Conservation (phyloP, 2,888 invertebrate species). For the Scaptomyza parva region DNA sequence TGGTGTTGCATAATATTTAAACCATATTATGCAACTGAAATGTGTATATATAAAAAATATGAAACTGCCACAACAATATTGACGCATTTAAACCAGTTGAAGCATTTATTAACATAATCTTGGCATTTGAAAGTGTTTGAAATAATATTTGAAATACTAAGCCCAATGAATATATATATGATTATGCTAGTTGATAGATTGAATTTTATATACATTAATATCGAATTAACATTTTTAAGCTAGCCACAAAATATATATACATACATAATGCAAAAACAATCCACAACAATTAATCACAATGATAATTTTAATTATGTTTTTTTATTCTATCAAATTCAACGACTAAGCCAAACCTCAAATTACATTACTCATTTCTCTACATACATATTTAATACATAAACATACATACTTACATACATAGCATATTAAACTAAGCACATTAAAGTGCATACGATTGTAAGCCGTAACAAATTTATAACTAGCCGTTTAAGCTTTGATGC, state of each 20-base stretch:
- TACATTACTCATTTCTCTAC: conserved; percentile 29
- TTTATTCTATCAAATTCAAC: too few species aligned
- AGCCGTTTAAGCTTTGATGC: conserved; percentile 80
- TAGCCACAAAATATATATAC: conserved; percentile 38
- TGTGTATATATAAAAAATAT: conserved; percentile 65
- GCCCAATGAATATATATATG: conserved; percentile 33
- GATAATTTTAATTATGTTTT: conserved; percentile 44
- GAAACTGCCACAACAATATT: conserved; percentile 60
- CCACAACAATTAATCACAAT: conserved; percentile 34
- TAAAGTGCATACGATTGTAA: conserved; percentile 30
- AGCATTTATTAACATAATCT: conserved; percentile 68
- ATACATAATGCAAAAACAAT: conserved; percentile 12
- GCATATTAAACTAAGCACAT: conserved; percentile 21
- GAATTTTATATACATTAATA: conserved; percentile 19
- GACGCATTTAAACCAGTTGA: conserved; percentile 73
- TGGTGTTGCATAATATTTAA: conserved; percentile 50
- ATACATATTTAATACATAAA: conserved; percentile 7
- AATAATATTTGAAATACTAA: conserved; percentile 17
- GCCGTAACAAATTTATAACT: conserved; percentile 63
- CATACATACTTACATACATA: conserved; percentile 16
- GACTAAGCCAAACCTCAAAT: conserved; percentile 41
- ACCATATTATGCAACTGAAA: conserved; percentile 52
- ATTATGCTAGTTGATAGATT: conserved; percentile 34
- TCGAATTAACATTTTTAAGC: conserved; percentile 29
- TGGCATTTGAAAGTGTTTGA: conserved; percentile 18